These are phyloP conservation scores for Chamaea fasciata DNA, from an alignment of 2,113 vertebrate genomes.

Conservation along the genomic window DNA sequence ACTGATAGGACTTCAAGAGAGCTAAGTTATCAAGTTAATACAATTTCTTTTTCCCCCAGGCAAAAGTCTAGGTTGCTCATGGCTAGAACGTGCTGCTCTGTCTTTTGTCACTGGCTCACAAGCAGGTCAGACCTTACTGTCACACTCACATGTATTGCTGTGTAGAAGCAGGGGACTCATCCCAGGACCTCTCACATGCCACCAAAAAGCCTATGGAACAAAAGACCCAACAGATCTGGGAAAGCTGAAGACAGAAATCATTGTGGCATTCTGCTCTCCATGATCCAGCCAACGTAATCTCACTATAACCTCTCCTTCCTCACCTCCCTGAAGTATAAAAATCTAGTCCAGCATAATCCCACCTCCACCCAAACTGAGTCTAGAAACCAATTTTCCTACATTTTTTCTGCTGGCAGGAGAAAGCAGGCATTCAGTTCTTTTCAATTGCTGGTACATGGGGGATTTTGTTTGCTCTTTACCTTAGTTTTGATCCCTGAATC, in stretches of 20 bases:
- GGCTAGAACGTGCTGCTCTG: background rate
- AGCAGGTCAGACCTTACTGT: background rate
- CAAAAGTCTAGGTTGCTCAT: background rate
- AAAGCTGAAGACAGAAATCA: background rate
- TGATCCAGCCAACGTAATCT: background rate
- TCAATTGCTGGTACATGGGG: fast-evolving
- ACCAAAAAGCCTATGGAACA: background rate
- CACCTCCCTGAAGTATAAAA: background rate
- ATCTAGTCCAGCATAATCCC: background rate
- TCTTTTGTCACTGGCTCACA: background rate
- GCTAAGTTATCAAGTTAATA: background rate
- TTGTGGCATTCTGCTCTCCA: background rate
- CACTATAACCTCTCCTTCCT: background rate
- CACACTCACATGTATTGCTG: background rate
- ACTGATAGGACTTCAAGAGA: slow-evolving; percentile 27
- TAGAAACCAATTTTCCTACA: background rate
- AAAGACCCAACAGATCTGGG: background rate
- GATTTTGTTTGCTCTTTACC: background rate
- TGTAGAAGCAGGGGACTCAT: background rate
- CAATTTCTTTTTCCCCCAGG: background rate
- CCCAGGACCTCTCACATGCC: background rate
- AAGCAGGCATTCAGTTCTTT: background rate
- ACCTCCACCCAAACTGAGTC: background rate
- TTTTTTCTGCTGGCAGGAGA: background rate
- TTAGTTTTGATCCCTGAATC: background rate